Conservation (phyloP, 2,113 vertebrate genomes). For the Prunella fulvescens region DNA sequence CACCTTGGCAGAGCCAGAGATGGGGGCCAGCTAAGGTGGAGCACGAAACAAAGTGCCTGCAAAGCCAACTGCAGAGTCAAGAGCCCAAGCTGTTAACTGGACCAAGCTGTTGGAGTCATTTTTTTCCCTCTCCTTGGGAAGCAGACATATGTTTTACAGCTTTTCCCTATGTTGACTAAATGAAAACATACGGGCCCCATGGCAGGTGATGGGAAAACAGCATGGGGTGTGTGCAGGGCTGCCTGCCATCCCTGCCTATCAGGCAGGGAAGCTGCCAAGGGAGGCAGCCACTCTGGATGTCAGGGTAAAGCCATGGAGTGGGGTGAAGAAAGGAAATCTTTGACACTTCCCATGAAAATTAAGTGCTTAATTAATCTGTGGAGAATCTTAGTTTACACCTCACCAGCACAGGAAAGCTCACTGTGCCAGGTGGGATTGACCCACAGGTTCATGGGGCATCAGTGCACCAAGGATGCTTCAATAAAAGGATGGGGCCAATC, state of each 20-base stretch:
- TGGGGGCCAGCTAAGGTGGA: background rate
- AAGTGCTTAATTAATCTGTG: background rate
- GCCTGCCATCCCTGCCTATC: background rate
- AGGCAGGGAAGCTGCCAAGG: background rate
- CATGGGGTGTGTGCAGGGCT: background rate
- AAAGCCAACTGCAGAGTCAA: background rate
- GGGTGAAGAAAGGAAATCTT: background rate
- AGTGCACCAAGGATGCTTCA: background rate
- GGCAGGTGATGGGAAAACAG: constrained; percentile 47
- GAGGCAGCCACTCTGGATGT: background rate
- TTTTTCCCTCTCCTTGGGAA: constrained; percentile 7
- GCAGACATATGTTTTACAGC: constrained; percentile 47
- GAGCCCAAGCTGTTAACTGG: constrained; percentile 29
- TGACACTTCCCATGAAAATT: background rate
- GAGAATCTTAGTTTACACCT: background rate
- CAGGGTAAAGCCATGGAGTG: background rate
- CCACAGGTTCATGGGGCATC: accelerated
- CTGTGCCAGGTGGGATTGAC: accelerated
- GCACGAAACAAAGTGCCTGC: background rate
- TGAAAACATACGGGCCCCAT: constrained; percentile 19
- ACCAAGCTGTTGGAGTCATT: constrained; percentile 25
- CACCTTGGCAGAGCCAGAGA: background rate
- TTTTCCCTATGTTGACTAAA: constrained; percentile 29
- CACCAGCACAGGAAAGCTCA: background rate
- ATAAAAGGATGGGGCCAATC: background rate